These are phyloP conservation scores for Nudaria mundana DNA, from an alignment of 2,888 invertebrate genomes.

Conservation along the genomic window DNA sequence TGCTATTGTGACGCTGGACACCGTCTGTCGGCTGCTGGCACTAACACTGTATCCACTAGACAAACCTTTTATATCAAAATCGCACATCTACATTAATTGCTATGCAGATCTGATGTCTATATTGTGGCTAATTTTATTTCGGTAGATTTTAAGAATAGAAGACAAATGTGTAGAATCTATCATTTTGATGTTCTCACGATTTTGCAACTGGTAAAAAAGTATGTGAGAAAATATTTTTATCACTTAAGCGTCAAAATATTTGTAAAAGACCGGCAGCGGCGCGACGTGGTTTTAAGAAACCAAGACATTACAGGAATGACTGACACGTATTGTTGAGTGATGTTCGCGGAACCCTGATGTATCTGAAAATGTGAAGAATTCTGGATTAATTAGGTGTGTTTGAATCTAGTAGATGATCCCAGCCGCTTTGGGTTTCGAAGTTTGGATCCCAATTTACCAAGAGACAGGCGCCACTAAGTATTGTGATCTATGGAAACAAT, in stretches of 20 bases:
- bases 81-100: constrained; percentile 40
- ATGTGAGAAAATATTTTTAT: constrained; percentile 54
- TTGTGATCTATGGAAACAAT: no score
- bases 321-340: constrained; percentile 66
- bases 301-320: constrained; percentile 73
- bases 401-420: no score
- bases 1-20: constrained; percentile 78
- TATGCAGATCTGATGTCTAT: constrained; percentile 15
- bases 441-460: no score
- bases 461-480: no score
- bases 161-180: not conserved
- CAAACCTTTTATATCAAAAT: constrained; percentile 58
- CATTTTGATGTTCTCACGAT: constrained; percentile 52
- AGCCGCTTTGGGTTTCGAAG: no score
- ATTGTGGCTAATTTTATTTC: not conserved
- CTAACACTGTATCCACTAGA: constrained; percentile 61
- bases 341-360: constrained; percentile 60
- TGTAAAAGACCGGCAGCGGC: constrained; percentile 46
- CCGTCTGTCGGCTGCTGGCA: constrained; percentile 58
- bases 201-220: constrained; percentile 37
- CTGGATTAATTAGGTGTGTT: constrained; percentile 39
- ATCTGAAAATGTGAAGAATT: constrained; percentile 59
- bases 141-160: not conserved
- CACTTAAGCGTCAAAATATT: constrained; percentile 71
- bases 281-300: constrained; percentile 68